These are phyloP conservation scores for Drosophila neutralis DNA, from an alignment of 2,888 invertebrate species.

Conservation along the genomic window DNA sequence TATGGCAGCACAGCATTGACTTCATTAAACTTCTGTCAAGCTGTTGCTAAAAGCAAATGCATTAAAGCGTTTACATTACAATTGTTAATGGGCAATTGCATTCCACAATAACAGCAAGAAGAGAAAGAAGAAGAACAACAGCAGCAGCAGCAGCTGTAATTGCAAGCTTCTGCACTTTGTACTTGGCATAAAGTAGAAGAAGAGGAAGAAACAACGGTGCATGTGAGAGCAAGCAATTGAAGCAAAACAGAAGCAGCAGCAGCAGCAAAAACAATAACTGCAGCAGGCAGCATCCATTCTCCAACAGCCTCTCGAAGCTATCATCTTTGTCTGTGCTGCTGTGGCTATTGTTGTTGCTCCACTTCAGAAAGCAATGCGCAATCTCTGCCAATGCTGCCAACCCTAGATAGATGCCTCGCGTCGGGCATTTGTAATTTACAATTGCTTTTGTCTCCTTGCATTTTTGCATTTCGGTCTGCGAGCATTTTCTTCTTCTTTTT, in stretches of 20 bases:
- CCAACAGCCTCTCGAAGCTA: constrained; percentile 54
- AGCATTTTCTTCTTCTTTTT: constrained; percentile 27
- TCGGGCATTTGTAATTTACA: constrained; percentile 71
- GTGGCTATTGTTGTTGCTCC: constrained; percentile 51
- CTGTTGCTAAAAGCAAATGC: constrained; percentile 45
- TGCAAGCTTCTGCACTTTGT: constrained; percentile 64
- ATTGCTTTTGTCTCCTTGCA: constrained; percentile 65
- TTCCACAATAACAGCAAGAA: constrained; percentile 56
- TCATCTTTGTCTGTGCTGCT: constrained; percentile 58
- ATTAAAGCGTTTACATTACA: constrained; percentile 59
- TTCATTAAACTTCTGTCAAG: constrained; percentile 58
- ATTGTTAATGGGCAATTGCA: constrained; percentile 69
- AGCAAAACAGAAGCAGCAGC: constrained; percentile 29
- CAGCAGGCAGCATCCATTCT: constrained; percentile 22
- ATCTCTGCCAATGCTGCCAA: constrained; percentile 57
- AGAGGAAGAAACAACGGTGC: constrained; percentile 41
- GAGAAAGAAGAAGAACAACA: constrained; percentile 18
- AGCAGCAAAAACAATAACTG: constrained; percentile 12
- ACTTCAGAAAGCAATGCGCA: constrained; percentile 72
- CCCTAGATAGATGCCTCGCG: constrained; percentile 20
- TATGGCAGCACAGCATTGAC: constrained; percentile 26
- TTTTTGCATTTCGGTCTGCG: constrained; percentile 52
- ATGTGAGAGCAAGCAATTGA: constrained; percentile 45
- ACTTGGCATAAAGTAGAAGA: constrained; percentile 37
- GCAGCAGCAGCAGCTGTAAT: constrained; percentile 52